Evolutionary conservation across 2,113 vertebrate species (phyloP).

Genomic region (Charina bottae): DNA sequence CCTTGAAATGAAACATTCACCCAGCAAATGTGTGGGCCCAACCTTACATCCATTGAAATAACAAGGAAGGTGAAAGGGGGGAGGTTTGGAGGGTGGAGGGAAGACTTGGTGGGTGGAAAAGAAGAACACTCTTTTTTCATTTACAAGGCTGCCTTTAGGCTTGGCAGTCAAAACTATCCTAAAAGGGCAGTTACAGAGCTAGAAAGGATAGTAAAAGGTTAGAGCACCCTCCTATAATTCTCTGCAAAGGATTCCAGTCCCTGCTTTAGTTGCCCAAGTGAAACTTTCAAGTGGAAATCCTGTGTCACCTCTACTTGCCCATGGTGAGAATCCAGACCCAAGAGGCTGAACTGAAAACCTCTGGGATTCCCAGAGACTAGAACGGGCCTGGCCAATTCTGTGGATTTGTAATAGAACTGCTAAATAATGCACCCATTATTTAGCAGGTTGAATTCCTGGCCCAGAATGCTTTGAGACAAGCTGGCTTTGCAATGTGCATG

Average conservation of each 20-base stretch:
- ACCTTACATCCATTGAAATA: no score
- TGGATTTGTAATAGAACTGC: neutral
- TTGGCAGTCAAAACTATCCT: neutral
- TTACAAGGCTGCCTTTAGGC: neutral
- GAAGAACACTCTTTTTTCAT: neutral
- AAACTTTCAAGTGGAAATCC: neutral
- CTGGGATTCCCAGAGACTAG: neutral
- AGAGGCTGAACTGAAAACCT: neutral
- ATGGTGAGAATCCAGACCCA: neutral
- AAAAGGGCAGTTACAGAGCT: neutral
- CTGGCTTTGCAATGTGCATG: neutral
- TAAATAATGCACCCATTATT: neutral
- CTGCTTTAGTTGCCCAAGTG: neutral
- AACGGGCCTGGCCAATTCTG: neutral
- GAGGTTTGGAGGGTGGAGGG: neutral
- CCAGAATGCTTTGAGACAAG: neutral
- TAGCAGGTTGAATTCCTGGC: neutral
- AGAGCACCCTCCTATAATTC: neutral
- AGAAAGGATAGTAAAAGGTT: neutral
- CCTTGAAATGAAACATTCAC: neutral
- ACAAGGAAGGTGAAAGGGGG: neutral
- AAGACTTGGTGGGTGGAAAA: neutral
- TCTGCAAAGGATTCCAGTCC: neutral
- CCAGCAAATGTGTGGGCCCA: neutral
- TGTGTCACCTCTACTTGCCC: neutral